Base-by-base conservation (phyloP, 2,888 invertebrate species). In the Drosophila paramelanica region DNA sequence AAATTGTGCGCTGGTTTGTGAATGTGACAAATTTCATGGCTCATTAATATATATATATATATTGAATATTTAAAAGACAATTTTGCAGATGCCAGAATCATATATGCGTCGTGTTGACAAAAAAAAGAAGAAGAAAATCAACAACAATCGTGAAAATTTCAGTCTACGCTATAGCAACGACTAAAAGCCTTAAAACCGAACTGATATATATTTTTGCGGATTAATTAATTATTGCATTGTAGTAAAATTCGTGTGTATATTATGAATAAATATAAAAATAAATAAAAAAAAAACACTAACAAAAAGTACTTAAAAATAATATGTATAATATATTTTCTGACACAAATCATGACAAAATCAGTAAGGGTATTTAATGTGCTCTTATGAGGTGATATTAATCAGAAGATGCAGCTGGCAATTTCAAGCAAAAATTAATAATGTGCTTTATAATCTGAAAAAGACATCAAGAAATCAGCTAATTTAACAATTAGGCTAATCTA, bases 21-120 rank as follows among this genome's bases (percentile, higher is more conserved):
- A 59, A 46, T 62, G 53, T 57, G 60, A 50, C 67, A 75, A 51
- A 70, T 60, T 14, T 50, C 46, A 67, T 70, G 62, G 67, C 65
- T 66, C 66, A 79, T 72, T 79, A 67, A 60, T 58, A 62, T 47
- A 70, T 58, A 62, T 47, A 70, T 58, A 62, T 53, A 72, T 62
- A 70, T 65, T 49, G 53, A 52, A 51, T 52, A 59, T 53, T 49
- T 49, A 51, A 20, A 31, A 58, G 53, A 36, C n/a, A 47, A 14
- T 46, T 49, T 56, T 58, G 17, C 38, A 46, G n/a, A n/a, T 33
- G 65, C 25, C 45, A 51, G 46, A 53, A 64, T 58, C 36, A 38
- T 43, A 51, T 49, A 53, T 20, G 8, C 4, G 13, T 1, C 36
- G 11, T 36, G 36, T 13, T 13, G 13, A 36, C 13, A 36, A 36